Conservation (phyloP, 2,888 invertebrate genomes). For the Gasteruption jaculator region DNA sequence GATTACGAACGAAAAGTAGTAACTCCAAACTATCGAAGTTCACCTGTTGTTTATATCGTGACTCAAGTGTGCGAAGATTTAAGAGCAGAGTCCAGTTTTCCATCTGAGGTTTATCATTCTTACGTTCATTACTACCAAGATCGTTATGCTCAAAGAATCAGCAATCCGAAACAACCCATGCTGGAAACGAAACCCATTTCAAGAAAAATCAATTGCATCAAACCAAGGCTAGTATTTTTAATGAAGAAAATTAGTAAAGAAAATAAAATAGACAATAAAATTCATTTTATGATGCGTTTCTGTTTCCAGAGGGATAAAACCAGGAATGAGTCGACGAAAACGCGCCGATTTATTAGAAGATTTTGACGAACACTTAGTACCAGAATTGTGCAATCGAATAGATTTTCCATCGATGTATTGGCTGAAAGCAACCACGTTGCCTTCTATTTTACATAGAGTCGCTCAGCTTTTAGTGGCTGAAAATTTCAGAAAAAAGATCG, state of each 20-base stretch:
- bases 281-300: conserved; percentile 18
- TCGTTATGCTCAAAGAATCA: conserved; percentile 68
- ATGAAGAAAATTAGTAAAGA: not conserved
- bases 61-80: conserved; percentile 64
- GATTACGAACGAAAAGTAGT: conserved; percentile 73
- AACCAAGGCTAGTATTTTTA: conserved; percentile 48
- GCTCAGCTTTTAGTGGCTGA: conserved; percentile 68
- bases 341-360: conserved; percentile 55
- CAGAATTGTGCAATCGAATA: conserved; percentile 78
- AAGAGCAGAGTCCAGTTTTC: conserved; percentile 66
- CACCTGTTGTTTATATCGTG: conserved; percentile 59
- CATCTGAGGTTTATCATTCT: conserved; percentile 57
- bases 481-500: conserved; percentile 62
- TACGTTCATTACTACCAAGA: conserved; percentile 72
- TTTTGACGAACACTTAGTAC: conserved; percentile 69
- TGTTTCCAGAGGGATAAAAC: conserved; percentile 44
- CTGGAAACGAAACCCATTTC: conserved; percentile 74
- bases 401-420: conserved; percentile 73
- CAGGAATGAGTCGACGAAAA: conserved; percentile 44
- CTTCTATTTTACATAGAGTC: conserved; percentile 77
- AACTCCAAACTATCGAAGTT: conserved; percentile 75
- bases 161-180: conserved; percentile 68
- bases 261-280: not conserved
- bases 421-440: conserved; percentile 80
- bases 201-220: conserved; percentile 59